Percentiles rank a stretch among this genome's conserved stretches.
Conservation (phyloP, 2,113 vertebrate genomes). For the Paedocypris sp. region DNA sequence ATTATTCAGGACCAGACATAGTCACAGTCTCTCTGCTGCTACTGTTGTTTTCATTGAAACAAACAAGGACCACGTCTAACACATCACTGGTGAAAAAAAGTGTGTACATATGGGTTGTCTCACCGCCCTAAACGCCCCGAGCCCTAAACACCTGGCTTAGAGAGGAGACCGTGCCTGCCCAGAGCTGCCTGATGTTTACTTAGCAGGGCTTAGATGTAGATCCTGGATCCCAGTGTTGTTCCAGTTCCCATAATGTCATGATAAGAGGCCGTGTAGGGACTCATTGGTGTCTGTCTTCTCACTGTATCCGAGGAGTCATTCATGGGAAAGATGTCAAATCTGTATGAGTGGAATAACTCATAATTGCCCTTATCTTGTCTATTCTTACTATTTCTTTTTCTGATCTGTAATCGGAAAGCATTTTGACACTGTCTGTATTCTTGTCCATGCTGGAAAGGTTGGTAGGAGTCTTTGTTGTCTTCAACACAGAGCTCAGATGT, state of each 20-base stretch:
- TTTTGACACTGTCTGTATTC: no score
- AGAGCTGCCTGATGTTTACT: conserved; percentile 5
- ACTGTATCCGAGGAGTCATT: no score
- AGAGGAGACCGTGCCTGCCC: conserved; percentile 18
- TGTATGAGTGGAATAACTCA: no score
- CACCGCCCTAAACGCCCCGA: conserved; percentile 2
- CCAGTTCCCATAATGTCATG: background rate
- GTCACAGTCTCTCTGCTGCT: conserved; percentile 25
- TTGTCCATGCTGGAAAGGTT: no score
- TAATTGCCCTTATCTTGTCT: no score
- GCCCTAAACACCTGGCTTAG: conserved; percentile 27
- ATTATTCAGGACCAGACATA: conserved; percentile 36
- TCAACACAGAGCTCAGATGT: no score
- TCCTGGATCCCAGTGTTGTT: background rate
- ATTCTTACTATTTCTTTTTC: no score
- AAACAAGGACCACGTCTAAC: conserved; percentile 28
- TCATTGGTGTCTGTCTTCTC: conserved; percentile 1
- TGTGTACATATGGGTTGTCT: conserved; percentile 15
- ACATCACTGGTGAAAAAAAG: conserved; percentile 9
- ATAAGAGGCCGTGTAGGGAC: background rate
- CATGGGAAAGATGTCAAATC: no score
- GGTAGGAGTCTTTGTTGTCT: no score
- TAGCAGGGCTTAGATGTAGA: background rate
- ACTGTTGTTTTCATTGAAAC: conserved; percentile 35
- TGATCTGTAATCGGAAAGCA: no score